Conservation (phyloP, 2,888 invertebrate genomes). For the Trissolcus japonicus region DNA sequence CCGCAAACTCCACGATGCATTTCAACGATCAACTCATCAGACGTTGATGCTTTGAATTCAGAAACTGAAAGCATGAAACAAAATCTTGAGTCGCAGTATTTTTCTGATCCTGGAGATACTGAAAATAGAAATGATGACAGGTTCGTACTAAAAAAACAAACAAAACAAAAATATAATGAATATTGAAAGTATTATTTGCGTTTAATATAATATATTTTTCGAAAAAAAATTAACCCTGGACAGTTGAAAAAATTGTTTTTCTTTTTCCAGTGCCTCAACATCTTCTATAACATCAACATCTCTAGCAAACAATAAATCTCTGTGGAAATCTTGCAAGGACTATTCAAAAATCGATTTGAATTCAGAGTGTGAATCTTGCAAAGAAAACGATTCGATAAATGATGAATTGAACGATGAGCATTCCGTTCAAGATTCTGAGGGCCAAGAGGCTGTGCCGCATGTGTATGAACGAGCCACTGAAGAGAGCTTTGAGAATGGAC, state of each 20-base stretch:
- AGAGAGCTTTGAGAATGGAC: conserved; percentile 1
- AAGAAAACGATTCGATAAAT: not conserved
- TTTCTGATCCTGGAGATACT: not conserved
- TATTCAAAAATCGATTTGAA: not conserved
- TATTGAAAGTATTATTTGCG: too few species aligned
- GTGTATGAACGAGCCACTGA: too few species aligned
- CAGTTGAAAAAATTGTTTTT: not conserved
- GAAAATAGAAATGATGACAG: not conserved
- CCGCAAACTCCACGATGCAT: conserved; percentile 53
- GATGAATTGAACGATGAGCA: too few species aligned
- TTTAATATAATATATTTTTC: too few species aligned
- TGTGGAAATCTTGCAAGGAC: not conserved
- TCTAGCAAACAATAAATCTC: not conserved
- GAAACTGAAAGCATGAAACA: conserved; percentile 4
- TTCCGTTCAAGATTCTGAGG: too few species aligned
- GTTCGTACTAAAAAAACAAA: conserved; percentile 1
- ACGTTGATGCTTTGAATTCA: not conserved
- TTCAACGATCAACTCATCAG: not conserved
- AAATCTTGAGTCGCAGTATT: conserved; percentile 15
- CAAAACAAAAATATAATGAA: too few species aligned
- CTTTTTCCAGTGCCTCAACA: not conserved
- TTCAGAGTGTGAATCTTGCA: too few species aligned
- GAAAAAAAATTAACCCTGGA: not conserved
- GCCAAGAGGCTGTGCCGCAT: too few species aligned
- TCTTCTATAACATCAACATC: not conserved